Evolutionary conservation across 1,140 invertebrate genomes (phyloP).

Genomic region (Adelges cooleyi): DNA sequence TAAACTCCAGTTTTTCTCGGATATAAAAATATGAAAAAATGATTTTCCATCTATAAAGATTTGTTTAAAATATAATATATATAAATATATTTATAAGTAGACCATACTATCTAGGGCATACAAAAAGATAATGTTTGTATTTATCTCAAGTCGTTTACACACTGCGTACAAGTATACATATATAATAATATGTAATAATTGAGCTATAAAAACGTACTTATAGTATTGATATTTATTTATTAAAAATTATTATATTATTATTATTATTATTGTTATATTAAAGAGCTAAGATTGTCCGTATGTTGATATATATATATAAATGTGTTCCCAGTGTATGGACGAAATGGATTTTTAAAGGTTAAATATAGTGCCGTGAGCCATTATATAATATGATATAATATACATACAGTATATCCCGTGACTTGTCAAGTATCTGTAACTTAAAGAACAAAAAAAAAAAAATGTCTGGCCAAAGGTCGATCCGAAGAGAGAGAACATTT

Average conservation of each 20-base stretch:
- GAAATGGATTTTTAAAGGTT: conserved; percentile 17
- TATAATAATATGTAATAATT: conserved; percentile 17
- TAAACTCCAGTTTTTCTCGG: neutral
- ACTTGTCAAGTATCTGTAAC: no score
- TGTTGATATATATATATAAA: no score
- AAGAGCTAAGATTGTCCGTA: conserved; percentile 26
- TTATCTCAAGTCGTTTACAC: conserved; percentile 5
- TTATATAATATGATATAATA: no score
- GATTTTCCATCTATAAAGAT: neutral
- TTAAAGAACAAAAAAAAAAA: no score
- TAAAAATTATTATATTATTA: neutral
- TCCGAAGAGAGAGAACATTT: no score
- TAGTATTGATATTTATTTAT: conserved; percentile 2
- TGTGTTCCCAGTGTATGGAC: conserved; percentile 21
- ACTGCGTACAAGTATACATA: neutral
- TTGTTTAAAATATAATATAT: conserved; percentile 1
- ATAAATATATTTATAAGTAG: no score
- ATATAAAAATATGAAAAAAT: conserved; percentile 28
- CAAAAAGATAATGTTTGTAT: conserved; percentile 7
- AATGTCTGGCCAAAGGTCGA: no score
- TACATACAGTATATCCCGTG: no score
- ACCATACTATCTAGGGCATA: conserved; percentile 3
- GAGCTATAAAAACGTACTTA: conserved; percentile 21
- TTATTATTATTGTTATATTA: conserved; percentile 9
- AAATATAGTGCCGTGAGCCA: conserved; percentile 5